Percentiles rank a stretch among this genome's conserved stretches.
These are phyloP conservation scores for Atractosteus spatula DNA, from an alignment of 2,113 vertebrate species.

Conservation along the genomic window DNA sequence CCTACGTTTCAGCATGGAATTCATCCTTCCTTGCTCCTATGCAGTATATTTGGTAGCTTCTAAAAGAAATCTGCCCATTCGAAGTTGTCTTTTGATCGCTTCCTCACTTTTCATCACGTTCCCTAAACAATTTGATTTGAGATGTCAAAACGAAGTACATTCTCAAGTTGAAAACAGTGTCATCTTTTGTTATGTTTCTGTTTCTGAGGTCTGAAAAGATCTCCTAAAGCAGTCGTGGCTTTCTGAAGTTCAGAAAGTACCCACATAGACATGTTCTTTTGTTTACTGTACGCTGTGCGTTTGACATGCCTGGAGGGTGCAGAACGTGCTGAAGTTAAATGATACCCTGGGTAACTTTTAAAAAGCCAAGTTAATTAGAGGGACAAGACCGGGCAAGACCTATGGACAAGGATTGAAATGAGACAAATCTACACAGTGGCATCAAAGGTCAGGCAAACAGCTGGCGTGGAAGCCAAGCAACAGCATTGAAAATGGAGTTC, in stretches of 20 bases:
- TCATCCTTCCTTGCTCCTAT: too few relatives aligned
- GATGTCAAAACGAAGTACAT: too few relatives aligned
- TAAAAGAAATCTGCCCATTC: too few relatives aligned
- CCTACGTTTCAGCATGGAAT: too few relatives aligned
- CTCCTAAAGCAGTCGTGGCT: neutral
- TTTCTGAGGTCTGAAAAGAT: neutral
- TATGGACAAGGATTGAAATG: slow-evolving; percentile 3
- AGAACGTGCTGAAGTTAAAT: neutral
- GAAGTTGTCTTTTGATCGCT: too few relatives aligned
- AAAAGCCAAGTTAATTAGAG: slow-evolving; percentile 11
- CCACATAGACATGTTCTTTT: neutral
- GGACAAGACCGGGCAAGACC: neutral
- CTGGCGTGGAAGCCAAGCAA: neutral
- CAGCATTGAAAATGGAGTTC: too few relatives aligned
- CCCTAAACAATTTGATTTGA: too few relatives aligned
- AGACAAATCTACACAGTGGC: neutral
- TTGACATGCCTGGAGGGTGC: slow-evolving; percentile 6
- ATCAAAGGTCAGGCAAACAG: slow-evolving; percentile 9
- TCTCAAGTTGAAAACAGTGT: neutral
- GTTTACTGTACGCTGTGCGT: neutral
- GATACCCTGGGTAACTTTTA: neutral
- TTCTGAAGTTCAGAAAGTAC: neutral
- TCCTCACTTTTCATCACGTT: too few relatives aligned
- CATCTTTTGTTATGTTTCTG: neutral
- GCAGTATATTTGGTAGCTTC: too few relatives aligned